Conservation (phyloP, 2,113 vertebrate species). For the Irena cyanogastra region DNA sequence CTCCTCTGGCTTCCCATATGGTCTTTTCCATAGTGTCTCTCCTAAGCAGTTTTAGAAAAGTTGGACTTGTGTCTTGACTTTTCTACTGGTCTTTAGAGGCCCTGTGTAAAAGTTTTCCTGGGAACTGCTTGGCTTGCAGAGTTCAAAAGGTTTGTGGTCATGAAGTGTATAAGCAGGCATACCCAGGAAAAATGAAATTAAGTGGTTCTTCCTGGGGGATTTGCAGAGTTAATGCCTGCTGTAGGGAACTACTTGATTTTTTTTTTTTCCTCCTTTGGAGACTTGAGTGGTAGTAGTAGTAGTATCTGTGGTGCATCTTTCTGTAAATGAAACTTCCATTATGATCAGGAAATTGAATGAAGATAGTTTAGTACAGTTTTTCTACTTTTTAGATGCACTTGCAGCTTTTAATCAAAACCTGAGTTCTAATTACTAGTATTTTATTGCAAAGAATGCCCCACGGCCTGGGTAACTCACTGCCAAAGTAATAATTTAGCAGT, state of each 20-base stretch:
- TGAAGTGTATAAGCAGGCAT: background rate
- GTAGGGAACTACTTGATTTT: background rate
- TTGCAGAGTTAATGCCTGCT: background rate
- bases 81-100: background rate
- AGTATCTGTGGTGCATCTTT: background rate
- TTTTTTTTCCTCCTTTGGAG: background rate
- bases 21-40: background rate
- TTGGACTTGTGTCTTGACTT: background rate
- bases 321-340: background rate
- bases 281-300: too few relatives aligned
- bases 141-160: background rate
- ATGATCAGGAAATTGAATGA: background rate
- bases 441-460: background rate
- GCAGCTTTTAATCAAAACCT: background rate
- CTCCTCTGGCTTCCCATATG: background rate
- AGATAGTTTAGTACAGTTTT: background rate
- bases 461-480: background rate
- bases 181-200: background rate
- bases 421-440: background rate
- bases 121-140: background rate
- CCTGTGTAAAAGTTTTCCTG: background rate
- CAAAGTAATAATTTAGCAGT: background rate
- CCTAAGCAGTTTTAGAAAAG: background rate
- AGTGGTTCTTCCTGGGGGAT: background rate
- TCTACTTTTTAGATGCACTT: background rate